Percentiles rank a stretch among this genome's conserved stretches.
Conservation (phyloP, 1,140 invertebrate genomes). For the Calliopsis andreniformis region DNA sequence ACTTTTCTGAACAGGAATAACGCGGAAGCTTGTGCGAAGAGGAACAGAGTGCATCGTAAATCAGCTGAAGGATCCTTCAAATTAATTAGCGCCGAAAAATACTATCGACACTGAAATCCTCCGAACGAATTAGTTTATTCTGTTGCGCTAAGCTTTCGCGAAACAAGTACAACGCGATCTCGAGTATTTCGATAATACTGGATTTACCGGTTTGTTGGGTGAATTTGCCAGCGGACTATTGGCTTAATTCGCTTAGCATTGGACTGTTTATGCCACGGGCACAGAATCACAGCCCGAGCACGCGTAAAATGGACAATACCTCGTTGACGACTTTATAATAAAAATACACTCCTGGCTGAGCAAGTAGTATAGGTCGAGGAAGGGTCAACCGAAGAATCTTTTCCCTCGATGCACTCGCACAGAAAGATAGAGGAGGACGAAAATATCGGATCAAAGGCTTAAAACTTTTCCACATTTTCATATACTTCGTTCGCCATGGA, state of each 20-base stretch:
- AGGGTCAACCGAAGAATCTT: neutral
- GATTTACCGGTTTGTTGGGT: slow-evolving; percentile 31
- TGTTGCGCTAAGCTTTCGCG: slow-evolving; percentile 6
- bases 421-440: neutral
- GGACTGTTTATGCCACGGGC: neutral
- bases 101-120: neutral
- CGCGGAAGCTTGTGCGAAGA: too few relatives aligned
- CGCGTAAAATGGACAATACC: too few relatives aligned
- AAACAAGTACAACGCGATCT: neutral
- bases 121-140: slow-evolving; percentile 30
- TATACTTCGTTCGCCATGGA: too few relatives aligned
- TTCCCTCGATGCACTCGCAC: neutral
- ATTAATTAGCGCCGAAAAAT: neutral
- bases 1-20: too few relatives aligned
- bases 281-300: neutral
- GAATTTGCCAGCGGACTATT: slow-evolving; percentile 30
- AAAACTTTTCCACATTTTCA: neutral
- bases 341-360: neutral
- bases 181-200: slow-evolving; percentile 20
- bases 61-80: too few relatives aligned
- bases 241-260: slow-evolving; percentile 26
- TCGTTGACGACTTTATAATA: too few relatives aligned
- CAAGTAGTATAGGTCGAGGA: neutral
- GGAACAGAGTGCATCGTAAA: too few relatives aligned
- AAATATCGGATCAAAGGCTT: slow-evolving; percentile 4